Evolutionary conservation across 1,140 invertebrate species (phyloP), one percentile per base, ranked within the genome.

Genomic region (Triops longicaudatus): DNA sequence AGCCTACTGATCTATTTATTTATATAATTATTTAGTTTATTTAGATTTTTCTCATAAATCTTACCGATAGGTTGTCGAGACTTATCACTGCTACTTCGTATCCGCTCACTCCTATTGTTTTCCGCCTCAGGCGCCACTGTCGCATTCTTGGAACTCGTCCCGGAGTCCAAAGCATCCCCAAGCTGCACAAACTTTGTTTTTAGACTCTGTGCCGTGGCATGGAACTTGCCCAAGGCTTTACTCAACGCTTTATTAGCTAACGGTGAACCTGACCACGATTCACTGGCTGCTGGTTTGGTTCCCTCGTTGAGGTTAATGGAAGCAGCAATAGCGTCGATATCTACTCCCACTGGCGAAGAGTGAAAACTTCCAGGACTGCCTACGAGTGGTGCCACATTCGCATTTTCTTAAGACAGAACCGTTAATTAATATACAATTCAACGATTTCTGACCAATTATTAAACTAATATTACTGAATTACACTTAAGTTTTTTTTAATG

Each of bases 191-290:
- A 31, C 43, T 77, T 77, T 0, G 76, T 77, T 26, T 77, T 77
- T 7, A 77, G 73, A 73, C 76, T 77, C 26, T 72, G 72, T 12
- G 76, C 76, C 6, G 72, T 77, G 14, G 76, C 76, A 17, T 77
- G 76, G 73, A 77, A 77, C 28, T 77, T 77, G 5, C 76, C 76
- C 37, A 77, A 74, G 11, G 76, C 76, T 73, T 77, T 77, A 26
- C 76, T 77, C 28, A 77, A 27, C 10, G 76, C 76, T 44, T 73
- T 72, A 26, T 77, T 77, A 12, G 76, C 76, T 17, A 73, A 26
- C 0, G 76, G 42, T 7, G 76, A 73, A 12, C 72, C 37, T 22
- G 37, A 42, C n/a, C 28, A 73, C 1, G 72, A 22, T 11, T 41
- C 41, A 26, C n/a, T 17, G 37, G 11, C 44, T 31, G n/a, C 44